Conservation (phyloP, 2,797 vertebrate genomes). For the Benthosema pterotum region DNA sequence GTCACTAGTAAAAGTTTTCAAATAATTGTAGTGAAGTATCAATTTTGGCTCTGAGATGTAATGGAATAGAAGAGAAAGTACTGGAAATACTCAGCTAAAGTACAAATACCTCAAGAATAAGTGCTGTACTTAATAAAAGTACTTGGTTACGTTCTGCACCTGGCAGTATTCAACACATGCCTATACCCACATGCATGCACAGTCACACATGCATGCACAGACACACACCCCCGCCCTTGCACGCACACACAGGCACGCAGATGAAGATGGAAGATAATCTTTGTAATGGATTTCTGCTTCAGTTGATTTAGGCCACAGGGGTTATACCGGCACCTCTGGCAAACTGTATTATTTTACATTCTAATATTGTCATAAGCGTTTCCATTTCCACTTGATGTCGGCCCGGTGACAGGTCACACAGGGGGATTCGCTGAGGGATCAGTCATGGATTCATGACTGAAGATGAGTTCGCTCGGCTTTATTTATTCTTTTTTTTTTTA, state of each 20-base stretch:
- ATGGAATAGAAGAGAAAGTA: too few species aligned
- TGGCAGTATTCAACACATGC: not conserved
- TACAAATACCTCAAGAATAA: too few species aligned
- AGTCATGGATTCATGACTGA: conserved; percentile 25
- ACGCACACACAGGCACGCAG: not conserved
- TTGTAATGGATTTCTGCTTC: conserved; percentile 34
- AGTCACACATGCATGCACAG: not conserved
- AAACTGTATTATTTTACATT: conserved; percentile 53
- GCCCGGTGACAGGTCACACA: conserved; percentile 21
- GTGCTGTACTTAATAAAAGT: too few species aligned
- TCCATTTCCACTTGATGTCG: conserved; percentile 14
- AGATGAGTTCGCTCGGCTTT: conserved; percentile 8
- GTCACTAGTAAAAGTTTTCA: too few species aligned
- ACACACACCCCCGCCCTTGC: not conserved
- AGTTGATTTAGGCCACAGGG: conserved; percentile 36
- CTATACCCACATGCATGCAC: not conserved
- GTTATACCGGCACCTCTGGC: conserved; percentile 25
- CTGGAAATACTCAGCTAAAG: too few species aligned
- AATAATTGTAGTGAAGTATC: too few species aligned
- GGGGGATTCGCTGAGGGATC: conserved; percentile 21
- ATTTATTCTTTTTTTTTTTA: not conserved
- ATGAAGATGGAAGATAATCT: conserved; percentile 17
- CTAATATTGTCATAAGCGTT: conserved; percentile 34
- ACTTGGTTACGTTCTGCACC: too few species aligned
- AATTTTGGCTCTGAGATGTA: too few species aligned